phyloP scores from a whole-genome alignment of 1,140 invertebrate species.

The Philaenus spumarius region DNA sequence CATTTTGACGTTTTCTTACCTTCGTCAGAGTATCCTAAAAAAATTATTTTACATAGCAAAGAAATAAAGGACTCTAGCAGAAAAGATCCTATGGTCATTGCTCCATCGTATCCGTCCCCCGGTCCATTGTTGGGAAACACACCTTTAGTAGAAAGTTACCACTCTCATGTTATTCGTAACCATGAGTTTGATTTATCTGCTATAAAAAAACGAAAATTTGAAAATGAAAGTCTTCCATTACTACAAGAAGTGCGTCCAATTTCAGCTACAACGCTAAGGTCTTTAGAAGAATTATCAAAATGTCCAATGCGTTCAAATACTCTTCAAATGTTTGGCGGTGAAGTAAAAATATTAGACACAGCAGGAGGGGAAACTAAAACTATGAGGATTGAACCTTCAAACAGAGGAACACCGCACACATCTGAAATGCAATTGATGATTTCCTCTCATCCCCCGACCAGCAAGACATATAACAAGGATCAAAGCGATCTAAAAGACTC shows the following conservation, averaged over 20 bases:
- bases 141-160: constrained; percentile 55
- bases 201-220: constrained; percentile 18
- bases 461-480: constrained; percentile 1
- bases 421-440: constrained; percentile 5
- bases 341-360: constrained; percentile 63
- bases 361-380: constrained; percentile 59
- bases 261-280: constrained; percentile 43
- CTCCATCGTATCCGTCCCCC: constrained; percentile 58
- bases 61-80: neutral
- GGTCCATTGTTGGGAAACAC: constrained; percentile 73
- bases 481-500: constrained; percentile 10
- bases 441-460: neutral
- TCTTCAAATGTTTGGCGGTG: constrained; percentile 67
- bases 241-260: constrained; percentile 14
- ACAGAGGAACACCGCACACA: constrained; percentile 11
- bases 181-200: neutral
- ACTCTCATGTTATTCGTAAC: neutral
- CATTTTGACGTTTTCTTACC: neutral
- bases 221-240: neutral
- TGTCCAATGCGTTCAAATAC: constrained; percentile 45
- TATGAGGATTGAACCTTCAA: constrained; percentile 54
- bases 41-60: neutral
- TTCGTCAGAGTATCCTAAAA: neutral
- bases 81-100: constrained; percentile 2
- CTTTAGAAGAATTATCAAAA: constrained; percentile 49